Percentiles rank a stretch among this genome's conserved stretches.
These are phyloP conservation scores for Halcyon malimbica DNA, from an alignment of 2,113 vertebrate genomes.

Conservation along the genomic window DNA sequence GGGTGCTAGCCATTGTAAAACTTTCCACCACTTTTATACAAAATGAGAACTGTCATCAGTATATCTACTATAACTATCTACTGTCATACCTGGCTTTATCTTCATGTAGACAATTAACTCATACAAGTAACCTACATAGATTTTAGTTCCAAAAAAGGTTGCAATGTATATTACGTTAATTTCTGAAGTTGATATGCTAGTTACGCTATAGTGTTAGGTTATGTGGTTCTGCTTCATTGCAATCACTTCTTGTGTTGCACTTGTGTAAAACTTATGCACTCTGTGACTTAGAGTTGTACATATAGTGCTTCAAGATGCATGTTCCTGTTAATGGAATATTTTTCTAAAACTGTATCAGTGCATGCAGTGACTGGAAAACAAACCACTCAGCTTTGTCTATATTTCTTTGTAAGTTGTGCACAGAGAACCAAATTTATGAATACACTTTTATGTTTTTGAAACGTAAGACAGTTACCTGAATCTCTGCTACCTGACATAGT, in stretches of 20 bases:
- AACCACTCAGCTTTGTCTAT: background rate
- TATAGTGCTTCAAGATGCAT: background rate
- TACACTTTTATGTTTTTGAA: background rate
- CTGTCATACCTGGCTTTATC: background rate
- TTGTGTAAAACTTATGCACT: fast-evolving
- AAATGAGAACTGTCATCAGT: background rate
- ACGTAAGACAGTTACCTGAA: background rate
- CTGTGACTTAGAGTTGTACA: background rate
- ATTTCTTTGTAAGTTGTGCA: background rate
- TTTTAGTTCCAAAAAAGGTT: background rate
- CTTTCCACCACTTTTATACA: background rate
- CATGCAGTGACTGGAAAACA: background rate
- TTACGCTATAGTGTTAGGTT: background rate
- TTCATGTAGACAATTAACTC: background rate
- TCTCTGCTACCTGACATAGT: background rate
- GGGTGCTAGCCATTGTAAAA: background rate
- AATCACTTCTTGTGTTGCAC: background rate
- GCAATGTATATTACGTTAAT: background rate
- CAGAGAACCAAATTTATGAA: background rate
- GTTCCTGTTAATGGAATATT: background rate
- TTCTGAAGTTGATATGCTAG: background rate
- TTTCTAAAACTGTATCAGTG: background rate
- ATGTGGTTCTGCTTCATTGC: background rate
- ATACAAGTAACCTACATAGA: background rate
- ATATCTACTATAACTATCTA: fast-evolving